Conservation (phyloP, 2,888 invertebrate species). For the Iselma pallidipennis region DNA sequence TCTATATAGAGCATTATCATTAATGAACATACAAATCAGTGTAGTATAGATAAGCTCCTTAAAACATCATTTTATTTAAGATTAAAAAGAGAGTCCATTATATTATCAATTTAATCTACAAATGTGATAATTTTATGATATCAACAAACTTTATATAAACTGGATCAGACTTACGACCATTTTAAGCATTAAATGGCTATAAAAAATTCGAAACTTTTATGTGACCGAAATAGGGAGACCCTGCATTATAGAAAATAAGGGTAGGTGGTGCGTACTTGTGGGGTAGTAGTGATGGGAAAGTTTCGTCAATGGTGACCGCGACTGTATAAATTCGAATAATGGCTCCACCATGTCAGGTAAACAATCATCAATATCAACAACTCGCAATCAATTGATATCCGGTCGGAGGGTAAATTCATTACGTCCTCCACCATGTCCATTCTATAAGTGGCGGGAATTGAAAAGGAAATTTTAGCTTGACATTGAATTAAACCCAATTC, state of each 20-base stretch:
- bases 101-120: not conserved
- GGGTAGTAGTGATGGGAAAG: conserved; percentile 16
- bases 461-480: not conserved
- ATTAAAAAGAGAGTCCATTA: not conserved
- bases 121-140: not conserved
- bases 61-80: not conserved
- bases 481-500: not conserved
- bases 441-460: not conserved
- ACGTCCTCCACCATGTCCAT: not conserved
- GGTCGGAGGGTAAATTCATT: conserved; percentile 8
- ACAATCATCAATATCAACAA: conserved; percentile 16
- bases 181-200: not conserved
- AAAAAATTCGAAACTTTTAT: not conserved
- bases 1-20: not conserved
- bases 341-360: conserved; percentile 17
- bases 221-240: not conserved
- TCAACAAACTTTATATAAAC: no score
- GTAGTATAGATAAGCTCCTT: not conserved
- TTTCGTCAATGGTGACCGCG: conserved; percentile 10
- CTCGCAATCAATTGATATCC: conserved; percentile 21
- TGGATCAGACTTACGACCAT: no score
- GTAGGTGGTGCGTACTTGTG: not conserved
- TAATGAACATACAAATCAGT: not conserved
- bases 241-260: not conserved
- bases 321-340: conserved; percentile 11